Evolutionary conservation across 1,140 invertebrate genomes (phyloP), one percentile per base, ranked within the genome.

Genomic region (Trypoxylus dichotomus): DNA sequence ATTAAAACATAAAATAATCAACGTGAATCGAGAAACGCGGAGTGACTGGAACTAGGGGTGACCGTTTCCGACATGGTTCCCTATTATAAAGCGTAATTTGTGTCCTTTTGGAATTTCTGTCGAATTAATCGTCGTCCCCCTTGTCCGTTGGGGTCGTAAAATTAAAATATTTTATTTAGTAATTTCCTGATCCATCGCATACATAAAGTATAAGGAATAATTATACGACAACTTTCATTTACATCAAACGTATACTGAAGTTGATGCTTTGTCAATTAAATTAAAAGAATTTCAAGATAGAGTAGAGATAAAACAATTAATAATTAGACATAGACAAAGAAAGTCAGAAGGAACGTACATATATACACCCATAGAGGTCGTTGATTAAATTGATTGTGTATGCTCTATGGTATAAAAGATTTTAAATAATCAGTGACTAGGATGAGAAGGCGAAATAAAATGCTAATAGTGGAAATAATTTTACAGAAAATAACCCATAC

Each of bases 141-240:
- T 27, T 68, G 60, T 68, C 27, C 27, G 13, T 1, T 13, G 15
- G 13, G 24, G 60, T 68, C 60, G 60, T 68, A 68, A 68, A 68
- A 68, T 68, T 68, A 68, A 27, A 68, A 68, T 68, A 68, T 68
- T 68, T 68, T 68, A 68, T 68, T 27, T 27, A 68, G 60, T 68
- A 68, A 29, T 68, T 27, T 68, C 24, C 47, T 54, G 47, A 54
- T 54, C 47, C 15, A 54, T 19, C 2, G 19, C 19, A 19, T 1
- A 54, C 47, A 54, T 54, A 54, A 54, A 54, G 19, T 54, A 54
- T 54, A 54, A n/a, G 19, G 19, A 6, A 54, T 54, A 54, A 54
- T 54, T 54, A 54, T 54, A n/a, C 3, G n/a, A 54, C 19, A 15
- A 54, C 47, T 1, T 54, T 54, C 19, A 54, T 54, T n/a, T 54